Base-by-base conservation (phyloP, 1,140 invertebrate species). In the Drosophila chauvacae region DNA sequence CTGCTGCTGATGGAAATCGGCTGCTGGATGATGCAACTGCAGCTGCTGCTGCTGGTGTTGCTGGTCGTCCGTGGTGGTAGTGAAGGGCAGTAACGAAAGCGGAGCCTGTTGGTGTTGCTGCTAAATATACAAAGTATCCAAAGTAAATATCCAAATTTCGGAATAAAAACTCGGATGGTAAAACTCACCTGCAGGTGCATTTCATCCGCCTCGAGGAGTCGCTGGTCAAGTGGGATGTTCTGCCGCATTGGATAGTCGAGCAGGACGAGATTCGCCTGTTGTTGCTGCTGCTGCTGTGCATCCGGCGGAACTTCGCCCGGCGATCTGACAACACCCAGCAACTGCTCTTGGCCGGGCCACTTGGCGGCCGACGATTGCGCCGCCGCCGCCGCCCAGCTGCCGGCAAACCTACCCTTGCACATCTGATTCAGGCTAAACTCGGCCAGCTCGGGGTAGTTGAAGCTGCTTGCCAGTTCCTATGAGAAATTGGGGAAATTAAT, bases 11-110 rank as follows among this genome's bases (percentile, higher is more conserved):
- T 88, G 85, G 28, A 78, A 80, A 9, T 88, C 78, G 92, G 93
- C 59, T 57, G 57, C 92, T 80, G 93, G 93, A 64, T 93, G 94
- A 37, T 93, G 92, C 39, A 93, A 91, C 57, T 93, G 93, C 35
- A 23, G 23, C 23, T 48, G 47, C 47, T 45, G 44, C 18, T 88
- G 93, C 90, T 23, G 26, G 4, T 26, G 26, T 3, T 93, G 93
- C 80, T 93, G 93, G 63, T 90, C 91, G 33, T 91, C 90, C 10
- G 90, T 42, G 35, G 90, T 47, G 0, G 80, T 20, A 20, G 20
- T 74, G 28, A 85, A 90, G 7, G 90, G 90, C 57, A 91, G 56
- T 53, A 91, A 59, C 13, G 90, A 86, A 28, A 91, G 70, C 5
- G 90, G 84, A 28, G 81, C 74, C 50, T 86, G 90, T 55, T 91